phyloP scores from a whole-genome alignment of 2,888 invertebrate species.

The Coleophora deauratella region DNA sequence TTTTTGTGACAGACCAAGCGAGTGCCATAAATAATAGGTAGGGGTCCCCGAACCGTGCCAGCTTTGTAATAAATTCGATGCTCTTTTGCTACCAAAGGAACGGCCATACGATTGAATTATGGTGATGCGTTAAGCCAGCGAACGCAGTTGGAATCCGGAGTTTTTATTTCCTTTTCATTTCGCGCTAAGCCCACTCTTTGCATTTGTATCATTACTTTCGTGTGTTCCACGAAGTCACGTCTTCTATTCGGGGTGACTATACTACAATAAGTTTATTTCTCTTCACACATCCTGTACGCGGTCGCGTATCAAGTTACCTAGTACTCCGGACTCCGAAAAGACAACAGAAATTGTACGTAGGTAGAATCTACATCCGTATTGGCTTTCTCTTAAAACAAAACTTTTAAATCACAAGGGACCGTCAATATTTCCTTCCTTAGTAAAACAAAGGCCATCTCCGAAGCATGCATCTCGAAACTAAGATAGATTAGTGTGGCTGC shows the following conservation, averaged over 20 bases:
- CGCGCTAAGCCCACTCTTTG: conserved; percentile 44
- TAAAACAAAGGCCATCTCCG: conserved; percentile 55
- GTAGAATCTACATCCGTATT: conserved; percentile 44
- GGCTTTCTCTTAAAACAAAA: conserved; percentile 69
- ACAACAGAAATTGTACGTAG: conserved; percentile 53
- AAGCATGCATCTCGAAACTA: conserved; percentile 48
- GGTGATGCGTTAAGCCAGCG: conserved; percentile 68
- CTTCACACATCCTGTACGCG: conserved; percentile 40
- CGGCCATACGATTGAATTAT: conserved; percentile 67
- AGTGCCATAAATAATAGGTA: conserved; percentile 74
- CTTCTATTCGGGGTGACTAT: conserved; percentile 44
- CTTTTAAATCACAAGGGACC: conserved; percentile 65
- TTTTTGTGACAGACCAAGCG: conserved; percentile 73
- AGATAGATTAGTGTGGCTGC: conserved; percentile 54
- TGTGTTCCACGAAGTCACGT: conserved; percentile 46
- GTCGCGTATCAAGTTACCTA: conserved; percentile 52
- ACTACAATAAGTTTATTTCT: conserved; percentile 51
- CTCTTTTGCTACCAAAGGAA: conserved; percentile 68
- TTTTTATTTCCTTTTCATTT: conserved; percentile 63
- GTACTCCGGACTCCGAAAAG: conserved; percentile 56
- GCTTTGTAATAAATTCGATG: conserved; percentile 72
- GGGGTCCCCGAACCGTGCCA: conserved; percentile 62
- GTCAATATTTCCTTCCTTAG: conserved; percentile 64
- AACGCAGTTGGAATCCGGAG: conserved; percentile 51
- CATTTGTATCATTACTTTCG: conserved; percentile 36